A percentile compares a stretch with the other conserved stretches of the same genome.
Evolutionary conservation across 1,140 invertebrate genomes (phyloP).

Genomic region (roundworm (Caenorhabditis elegans)): WBcel235 BX284606.5:678501-679000

Average conservation of each 20-base stretch:
- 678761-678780: too few relatives aligned
- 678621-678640: too few relatives aligned
- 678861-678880: slow-evolving; percentile 49
- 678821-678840: slow-evolving; percentile 58
- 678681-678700: too few relatives aligned
- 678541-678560: slow-evolving; percentile 50
- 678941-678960: slow-evolving; percentile 50
- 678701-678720: too few relatives aligned
- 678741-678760: too few relatives aligned
- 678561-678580: slow-evolving; percentile 56
- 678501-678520: slow-evolving; percentile 54
- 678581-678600: slow-evolving; percentile 36
- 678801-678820: not conserved
- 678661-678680: too few relatives aligned
- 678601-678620: not conserved
- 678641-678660: too few relatives aligned
- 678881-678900: slow-evolving; percentile 48
- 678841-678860: slow-evolving; percentile 55
- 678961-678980: slow-evolving; percentile 57
- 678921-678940: slow-evolving; percentile 51
- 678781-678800: too few relatives aligned
- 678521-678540: slow-evolving; percentile 44
- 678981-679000: slow-evolving; percentile 50
- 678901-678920: slow-evolving; percentile 50
- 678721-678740: too few relatives aligned